A percentile compares a stretch with the other conserved stretches of the same genome.
Evolutionary conservation across 2,888 invertebrate genomes (phyloP).

Genomic region (Mesorhabditis sp.): DNA sequence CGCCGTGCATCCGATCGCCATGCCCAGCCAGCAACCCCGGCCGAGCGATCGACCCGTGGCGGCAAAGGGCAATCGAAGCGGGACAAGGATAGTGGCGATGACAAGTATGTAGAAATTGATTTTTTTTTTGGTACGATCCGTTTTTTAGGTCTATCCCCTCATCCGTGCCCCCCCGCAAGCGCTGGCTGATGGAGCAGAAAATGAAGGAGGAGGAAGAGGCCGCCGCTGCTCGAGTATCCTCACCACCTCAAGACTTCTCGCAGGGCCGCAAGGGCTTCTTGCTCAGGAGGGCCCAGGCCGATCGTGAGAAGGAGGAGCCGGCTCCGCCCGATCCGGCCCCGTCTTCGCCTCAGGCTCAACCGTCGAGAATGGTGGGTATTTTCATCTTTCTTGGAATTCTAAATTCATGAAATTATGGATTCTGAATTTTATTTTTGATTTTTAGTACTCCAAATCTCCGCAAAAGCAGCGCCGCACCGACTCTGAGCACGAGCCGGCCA

Average conservation of each 20-base stretch:
- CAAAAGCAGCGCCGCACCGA: too few species aligned
- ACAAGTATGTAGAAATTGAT: neutral
- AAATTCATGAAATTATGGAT: too few species aligned
- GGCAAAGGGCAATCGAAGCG: neutral
- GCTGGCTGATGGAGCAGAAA: constrained; percentile 2
- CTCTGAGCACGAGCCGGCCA: too few species aligned
- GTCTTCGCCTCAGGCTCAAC: constrained; percentile 1
- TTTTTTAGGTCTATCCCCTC: neutral
- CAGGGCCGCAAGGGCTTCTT: neutral
- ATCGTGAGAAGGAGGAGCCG: constrained; percentile 4
- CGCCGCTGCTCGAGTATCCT: neutral
- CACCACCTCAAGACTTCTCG: neutral
- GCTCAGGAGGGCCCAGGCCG: neutral
- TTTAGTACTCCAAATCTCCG: too few species aligned
- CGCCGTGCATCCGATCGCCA: neutral
- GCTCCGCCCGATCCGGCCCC: neutral
- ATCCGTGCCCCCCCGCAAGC: neutral
- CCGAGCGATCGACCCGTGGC: too few species aligned
- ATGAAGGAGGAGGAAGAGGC: constrained; percentile 6
- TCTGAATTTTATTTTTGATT: too few species aligned
- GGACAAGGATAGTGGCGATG: neutral
- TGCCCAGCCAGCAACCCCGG: too few species aligned
- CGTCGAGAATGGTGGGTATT: neutral
- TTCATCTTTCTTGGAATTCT: too few species aligned
- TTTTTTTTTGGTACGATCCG: neutral